These are phyloP conservation scores for Brachyalestes nurse DNA, from an alignment of 2,797 vertebrate species.

Conservation along the genomic window DNA sequence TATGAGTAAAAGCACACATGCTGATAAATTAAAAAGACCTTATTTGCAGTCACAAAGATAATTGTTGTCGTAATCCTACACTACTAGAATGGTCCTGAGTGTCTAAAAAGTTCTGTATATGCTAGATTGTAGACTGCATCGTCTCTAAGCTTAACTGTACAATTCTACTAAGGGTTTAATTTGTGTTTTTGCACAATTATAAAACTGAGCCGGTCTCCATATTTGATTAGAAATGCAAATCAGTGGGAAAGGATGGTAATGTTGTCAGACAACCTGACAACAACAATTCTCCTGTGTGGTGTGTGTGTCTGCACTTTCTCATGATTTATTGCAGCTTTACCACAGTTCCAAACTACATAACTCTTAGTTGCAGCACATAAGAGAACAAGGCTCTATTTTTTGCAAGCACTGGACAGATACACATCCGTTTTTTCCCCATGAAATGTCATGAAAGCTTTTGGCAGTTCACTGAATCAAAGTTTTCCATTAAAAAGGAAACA, in stretches of 20 bases:
- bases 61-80: no score
- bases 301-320: no score
- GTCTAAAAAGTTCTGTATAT: not conserved
- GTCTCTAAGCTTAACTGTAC: no score
- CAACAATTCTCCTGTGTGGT: not conserved
- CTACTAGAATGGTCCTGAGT: not conserved
- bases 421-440: not conserved
- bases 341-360: not conserved
- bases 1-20: no score
- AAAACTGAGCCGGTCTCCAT: not conserved
- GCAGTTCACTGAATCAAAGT: slow-evolving; percentile 28
- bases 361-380: not conserved
- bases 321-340: not conserved
- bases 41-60: no score
- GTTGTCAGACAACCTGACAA: not conserved
- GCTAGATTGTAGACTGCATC: no score
- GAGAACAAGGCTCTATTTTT: not conserved
- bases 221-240: not conserved
- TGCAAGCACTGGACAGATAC: not conserved
- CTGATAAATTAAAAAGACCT: no score
- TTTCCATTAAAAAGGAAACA: slow-evolving; percentile 4
- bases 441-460: no score
- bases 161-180: not conserved
- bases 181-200: not conserved
- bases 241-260: not conserved